Conservation (phyloP, 2,113 vertebrate genomes). For the Chamaea fasciata region DNA sequence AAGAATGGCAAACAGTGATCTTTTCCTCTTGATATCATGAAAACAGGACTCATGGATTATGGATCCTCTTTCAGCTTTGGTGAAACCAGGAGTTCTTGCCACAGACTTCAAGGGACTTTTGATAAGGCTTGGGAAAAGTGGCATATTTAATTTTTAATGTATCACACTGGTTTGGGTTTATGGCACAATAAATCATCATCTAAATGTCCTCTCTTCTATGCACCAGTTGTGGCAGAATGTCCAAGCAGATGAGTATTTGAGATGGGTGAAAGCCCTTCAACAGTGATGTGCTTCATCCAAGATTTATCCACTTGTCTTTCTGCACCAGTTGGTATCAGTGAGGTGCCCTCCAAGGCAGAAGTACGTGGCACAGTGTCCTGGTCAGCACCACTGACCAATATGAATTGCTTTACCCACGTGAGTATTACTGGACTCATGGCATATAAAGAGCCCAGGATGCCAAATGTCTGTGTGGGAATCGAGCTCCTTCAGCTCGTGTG, state of each 20-base stretch:
- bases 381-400: not conserved
- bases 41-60: not conserved
- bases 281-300: not conserved
- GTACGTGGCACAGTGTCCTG: not conserved
- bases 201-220: not conserved
- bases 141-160: not conserved
- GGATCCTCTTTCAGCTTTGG: not conserved
- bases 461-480: accelerated
- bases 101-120: not conserved
- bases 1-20: not conserved
- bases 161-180: not conserved
- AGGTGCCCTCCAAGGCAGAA: not conserved
- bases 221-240: not conserved
- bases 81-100: not conserved
- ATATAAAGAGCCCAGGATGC: not conserved
- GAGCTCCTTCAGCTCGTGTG: not conserved
- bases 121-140: not conserved
- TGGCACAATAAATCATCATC: not conserved
- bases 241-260: not conserved
- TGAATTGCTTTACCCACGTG: not conserved
- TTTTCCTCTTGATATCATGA: not conserved
- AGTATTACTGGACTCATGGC: accelerated
- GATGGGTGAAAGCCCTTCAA: not conserved
- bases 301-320: not conserved
- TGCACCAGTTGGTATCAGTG: not conserved